Base-by-base conservation (phyloP, 2,797 vertebrate species). In the Lagodon rhomboides region DNA sequence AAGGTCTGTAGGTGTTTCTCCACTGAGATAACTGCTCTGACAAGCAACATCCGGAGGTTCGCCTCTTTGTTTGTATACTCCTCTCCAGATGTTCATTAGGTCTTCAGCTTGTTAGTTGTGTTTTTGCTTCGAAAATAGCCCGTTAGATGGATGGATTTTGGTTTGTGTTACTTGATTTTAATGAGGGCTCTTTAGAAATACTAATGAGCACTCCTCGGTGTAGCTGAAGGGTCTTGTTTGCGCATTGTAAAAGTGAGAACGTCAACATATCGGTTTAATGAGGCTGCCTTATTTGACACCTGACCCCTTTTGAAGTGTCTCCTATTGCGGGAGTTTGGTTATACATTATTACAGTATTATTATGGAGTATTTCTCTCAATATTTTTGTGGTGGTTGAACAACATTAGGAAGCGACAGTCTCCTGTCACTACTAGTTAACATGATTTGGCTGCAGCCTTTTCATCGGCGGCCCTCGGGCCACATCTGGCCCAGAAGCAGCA, bases 161-260 rank as follows among this genome's bases (percentile, higher is more conserved):
- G 25, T 80, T 68, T 41, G 70, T 44, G 27, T 17, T 58, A 3
- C 3, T 54, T 3, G 18, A 1, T 34, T 74, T 83, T 74, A 80
- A 86, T 65, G 50, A 87, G 67, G 77, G 43, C 22, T 63, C 54
- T 53, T 71, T 63, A 68, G 72, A 54, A 79, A 75, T 69, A 66
- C 50, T 82, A 80, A 61, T 79, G 69, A 81, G 75, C 25, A 15
- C n/a, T 18, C 72, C 63, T 62, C 54, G 25, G n/a, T 56, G 30
- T 5, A n/a, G 51, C 64, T 66, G 20, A 53, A 47, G 46, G 55
- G 22, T 38, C 43, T 27, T 22, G 25, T 67, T 66, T 0, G 13
- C 66, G 34, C 15, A 9, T 22, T 55, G 3, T 49, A 46, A 62
- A 63, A 46, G 11, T 12, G 22, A 55, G 3, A 44, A 34, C 61